phyloP scores from a whole-genome alignment of 2,888 invertebrate species.

The Panopea generosa region DNA sequence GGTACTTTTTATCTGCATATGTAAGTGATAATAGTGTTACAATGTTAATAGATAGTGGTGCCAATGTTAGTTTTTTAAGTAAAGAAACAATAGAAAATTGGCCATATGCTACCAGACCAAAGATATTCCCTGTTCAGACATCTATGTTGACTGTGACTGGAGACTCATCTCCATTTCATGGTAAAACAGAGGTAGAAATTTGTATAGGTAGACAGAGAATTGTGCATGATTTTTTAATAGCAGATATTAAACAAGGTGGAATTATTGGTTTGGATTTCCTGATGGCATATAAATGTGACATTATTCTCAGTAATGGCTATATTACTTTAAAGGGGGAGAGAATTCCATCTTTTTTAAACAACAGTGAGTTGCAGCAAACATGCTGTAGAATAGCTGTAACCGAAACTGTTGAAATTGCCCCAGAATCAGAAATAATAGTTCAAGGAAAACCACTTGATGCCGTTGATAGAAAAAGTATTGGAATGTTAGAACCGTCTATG shows the following conservation, averaged over 20 bases:
- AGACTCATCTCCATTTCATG: conserved; percentile 27
- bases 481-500: conserved; percentile 5
- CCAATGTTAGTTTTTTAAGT: conserved; percentile 29
- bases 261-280: conserved; percentile 20
- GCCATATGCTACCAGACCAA: conserved; percentile 7
- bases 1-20: conserved; percentile 28
- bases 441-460: conserved; percentile 22
- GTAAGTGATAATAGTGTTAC: conserved; percentile 15
- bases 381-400: conserved; percentile 27
- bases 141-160: conserved; percentile 22
- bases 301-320: conserved; percentile 31
- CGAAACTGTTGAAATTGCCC: conserved; percentile 25
- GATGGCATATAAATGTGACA: conserved; percentile 21
- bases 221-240: conserved; percentile 18
- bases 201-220: conserved; percentile 11
- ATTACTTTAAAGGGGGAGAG: conserved; percentile 26
- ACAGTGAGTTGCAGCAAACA: background rate
- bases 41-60: conserved; percentile 30
- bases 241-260: conserved; percentile 20
- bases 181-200: conserved; percentile 18
- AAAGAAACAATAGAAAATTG: conserved; percentile 9
- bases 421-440: conserved; percentile 23
- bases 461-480: conserved; percentile 7
- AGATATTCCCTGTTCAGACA: conserved; percentile 9
- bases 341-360: conserved; percentile 25